These are phyloP conservation scores for Syrrhaptes paradoxus DNA, from an alignment of 2,113 vertebrate species.

Conservation along the genomic window DNA sequence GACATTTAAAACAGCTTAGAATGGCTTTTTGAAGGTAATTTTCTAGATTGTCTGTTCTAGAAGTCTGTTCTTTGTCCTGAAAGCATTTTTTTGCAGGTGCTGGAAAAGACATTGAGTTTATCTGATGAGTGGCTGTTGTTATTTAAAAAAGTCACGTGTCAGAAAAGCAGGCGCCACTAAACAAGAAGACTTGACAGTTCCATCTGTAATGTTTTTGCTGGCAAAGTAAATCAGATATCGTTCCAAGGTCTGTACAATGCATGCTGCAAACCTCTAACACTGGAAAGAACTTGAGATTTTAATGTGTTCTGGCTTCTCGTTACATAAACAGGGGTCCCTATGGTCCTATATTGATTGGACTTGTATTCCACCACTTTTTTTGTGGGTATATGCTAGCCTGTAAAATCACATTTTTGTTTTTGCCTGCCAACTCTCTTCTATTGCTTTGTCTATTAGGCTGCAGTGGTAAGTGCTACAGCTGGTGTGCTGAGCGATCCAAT, in stretches of 20 bases:
- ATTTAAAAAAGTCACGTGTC: slow-evolving; percentile 43
- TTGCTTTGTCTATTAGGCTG: slow-evolving; percentile 49
- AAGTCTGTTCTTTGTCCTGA: slow-evolving; percentile 12
- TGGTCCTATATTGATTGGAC: slow-evolving; percentile 66
- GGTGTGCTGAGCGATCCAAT: background rate
- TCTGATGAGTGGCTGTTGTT: slow-evolving; percentile 34
- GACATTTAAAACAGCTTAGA: background rate
- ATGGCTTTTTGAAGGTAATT: background rate
- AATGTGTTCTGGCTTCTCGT: slow-evolving; percentile 69
- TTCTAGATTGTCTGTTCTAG: background rate
- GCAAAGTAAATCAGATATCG: slow-evolving; percentile 23
- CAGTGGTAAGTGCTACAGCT: slow-evolving; percentile 37
- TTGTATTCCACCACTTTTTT: slow-evolving; percentile 67
- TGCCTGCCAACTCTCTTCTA: slow-evolving; percentile 51
- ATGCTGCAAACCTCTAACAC: slow-evolving; percentile 65
- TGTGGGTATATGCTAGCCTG: slow-evolving; percentile 64
- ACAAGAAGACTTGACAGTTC: slow-evolving; percentile 55
- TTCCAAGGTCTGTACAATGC: slow-evolving; percentile 59
- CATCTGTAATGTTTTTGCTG: slow-evolving; percentile 68
- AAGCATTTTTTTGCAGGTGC: slow-evolving; percentile 43
- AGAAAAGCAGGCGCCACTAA: slow-evolving; percentile 58
- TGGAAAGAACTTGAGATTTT: slow-evolving; percentile 68
- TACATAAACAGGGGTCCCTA: slow-evolving; percentile 69
- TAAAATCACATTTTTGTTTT: slow-evolving; percentile 67
- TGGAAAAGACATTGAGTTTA: slow-evolving; percentile 50